A percentile compares a stretch with the other conserved stretches of the same genome.
Evolutionary conservation across 2,113 vertebrate species (phyloP).

Genomic region (Aythya baeri): DNA sequence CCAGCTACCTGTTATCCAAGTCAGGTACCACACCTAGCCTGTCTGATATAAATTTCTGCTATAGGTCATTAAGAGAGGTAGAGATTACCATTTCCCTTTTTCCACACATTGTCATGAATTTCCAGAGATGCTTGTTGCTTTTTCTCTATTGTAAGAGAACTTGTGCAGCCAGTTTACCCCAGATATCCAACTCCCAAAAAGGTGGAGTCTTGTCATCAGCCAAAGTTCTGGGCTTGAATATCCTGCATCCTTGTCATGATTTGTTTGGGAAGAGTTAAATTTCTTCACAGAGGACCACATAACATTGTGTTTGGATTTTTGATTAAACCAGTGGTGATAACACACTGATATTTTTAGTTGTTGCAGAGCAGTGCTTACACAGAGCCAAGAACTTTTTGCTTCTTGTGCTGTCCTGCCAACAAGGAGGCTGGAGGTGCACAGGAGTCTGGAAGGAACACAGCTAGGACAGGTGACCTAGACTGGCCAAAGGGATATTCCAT

Average conservation of each 20-base stretch:
- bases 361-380: too few species aligned
- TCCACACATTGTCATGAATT: rapidly evolving
- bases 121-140: not conserved
- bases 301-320: too few species aligned
- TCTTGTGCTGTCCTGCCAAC: too few species aligned
- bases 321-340: too few species aligned
- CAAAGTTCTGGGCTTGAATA: not conserved
- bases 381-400: too few species aligned
- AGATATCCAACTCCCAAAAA: not conserved
- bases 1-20: not conserved
- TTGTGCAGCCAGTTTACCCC: not conserved
- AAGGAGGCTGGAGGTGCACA: too few species aligned
- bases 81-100: rapidly evolving
- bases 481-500: too few species aligned
- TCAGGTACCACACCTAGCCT: not conserved
- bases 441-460: too few species aligned
- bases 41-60: not conserved
- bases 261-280: too few species aligned
- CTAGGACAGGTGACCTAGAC: too few species aligned
- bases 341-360: too few species aligned
- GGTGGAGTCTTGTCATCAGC: not conserved
- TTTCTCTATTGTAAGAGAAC: not conserved
- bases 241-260: not conserved
- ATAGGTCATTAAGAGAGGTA: not conserved
- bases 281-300: too few species aligned